phyloP scores from a whole-genome alignment of 2,888 invertebrate species.

The Cactoblastis cactorum region DNA sequence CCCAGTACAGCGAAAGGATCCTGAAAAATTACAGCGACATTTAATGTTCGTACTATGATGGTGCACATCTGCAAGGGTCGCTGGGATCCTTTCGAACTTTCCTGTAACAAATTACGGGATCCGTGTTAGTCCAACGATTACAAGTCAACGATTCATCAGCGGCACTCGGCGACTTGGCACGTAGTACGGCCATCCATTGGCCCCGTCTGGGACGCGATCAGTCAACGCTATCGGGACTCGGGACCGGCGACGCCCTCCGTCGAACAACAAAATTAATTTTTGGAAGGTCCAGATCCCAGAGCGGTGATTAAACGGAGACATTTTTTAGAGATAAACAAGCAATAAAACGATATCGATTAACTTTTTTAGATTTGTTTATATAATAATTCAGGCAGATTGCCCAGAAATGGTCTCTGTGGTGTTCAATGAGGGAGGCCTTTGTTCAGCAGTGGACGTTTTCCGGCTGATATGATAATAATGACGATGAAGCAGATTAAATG shows the following conservation, averaged over 20 bases:
- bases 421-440: too few relatives aligned
- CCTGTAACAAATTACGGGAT: constrained; percentile 61
- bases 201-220: constrained; percentile 60
- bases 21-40: not conserved
- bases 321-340: constrained; percentile 18
- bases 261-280: constrained; percentile 64
- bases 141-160: constrained; percentile 72
- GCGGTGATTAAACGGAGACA: constrained; percentile 25
- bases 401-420: too few relatives aligned
- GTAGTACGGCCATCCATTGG: constrained; percentile 67
- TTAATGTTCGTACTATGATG: constrained; percentile 44
- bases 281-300: constrained; percentile 22
- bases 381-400: too few relatives aligned
- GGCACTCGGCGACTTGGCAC: constrained; percentile 57
- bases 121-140: constrained; percentile 71
- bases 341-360: constrained; percentile 4
- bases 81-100: constrained; percentile 39
- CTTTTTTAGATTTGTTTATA: not conserved
- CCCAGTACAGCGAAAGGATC: not conserved
- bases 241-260: constrained; percentile 45
- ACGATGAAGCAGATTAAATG: too few relatives aligned
- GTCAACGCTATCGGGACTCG: constrained; percentile 64
- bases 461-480: too few relatives aligned
- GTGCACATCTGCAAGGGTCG: constrained; percentile 53
- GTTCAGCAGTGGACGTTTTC: too few relatives aligned